Base-by-base conservation (phyloP, 2,797 vertebrate genomes). In the Morelia viridis region DNA sequence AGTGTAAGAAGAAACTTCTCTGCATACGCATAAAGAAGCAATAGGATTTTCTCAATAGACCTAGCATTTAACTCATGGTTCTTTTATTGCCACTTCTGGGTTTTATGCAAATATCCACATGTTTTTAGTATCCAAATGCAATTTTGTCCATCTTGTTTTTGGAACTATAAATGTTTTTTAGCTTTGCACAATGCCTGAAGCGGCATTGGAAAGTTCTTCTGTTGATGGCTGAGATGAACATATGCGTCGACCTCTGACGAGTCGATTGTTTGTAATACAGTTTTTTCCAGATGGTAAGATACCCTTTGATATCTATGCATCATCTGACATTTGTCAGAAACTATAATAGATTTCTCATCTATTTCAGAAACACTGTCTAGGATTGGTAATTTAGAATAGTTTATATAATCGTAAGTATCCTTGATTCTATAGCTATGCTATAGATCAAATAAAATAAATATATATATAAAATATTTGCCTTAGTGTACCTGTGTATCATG, bases 401-500 rank as follows among this genome's bases (percentile, higher is more conserved):
- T 24, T 28, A 58, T n/a, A 28, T 22, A 11, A 83, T 22, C 11
- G 71, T 17, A 85, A 64, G 10, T 85, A 85, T 56, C 61, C 6
- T 68, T 91, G 61, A 28, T 50, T 50, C 4, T 46, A 19, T 41
- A 86, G 31, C 1, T 76, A 46, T 80, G 35, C 71, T 68, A 24
- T 41, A 89, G 53, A 71, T 53, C 17, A 22, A 57, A 53, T 26
- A 1, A 6, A 53, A 9, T 87, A 85, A 65, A 71, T 12, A 89
- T 26, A 0, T 53, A 62, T 56, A 61, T 88, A 86, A 94, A 94
- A 90, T 53, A 13, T 35, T 84, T 62, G 65, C 58, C 41, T 5
- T 0, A 0, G 28, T 95, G 97, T 96, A 99, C 99, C 98, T 99
- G 98, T 85, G 98, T 98, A 91, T 98, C 97, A 90, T 97, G 97